Evolutionary conservation across 1,140 invertebrate species (phyloP).

Genomic region (Globodera rostochiensis): DNA sequence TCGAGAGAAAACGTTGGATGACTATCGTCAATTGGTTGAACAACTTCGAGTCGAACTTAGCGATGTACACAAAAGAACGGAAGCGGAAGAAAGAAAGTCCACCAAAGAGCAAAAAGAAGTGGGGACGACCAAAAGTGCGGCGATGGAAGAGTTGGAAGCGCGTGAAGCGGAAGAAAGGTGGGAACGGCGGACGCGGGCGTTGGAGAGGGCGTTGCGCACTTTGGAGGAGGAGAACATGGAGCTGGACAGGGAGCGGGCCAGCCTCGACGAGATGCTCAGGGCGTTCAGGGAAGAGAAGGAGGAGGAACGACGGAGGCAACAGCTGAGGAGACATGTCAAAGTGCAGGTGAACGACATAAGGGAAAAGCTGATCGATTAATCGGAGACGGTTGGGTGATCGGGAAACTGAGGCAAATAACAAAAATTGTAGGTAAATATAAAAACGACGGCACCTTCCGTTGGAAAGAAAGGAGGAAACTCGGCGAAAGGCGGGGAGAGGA

Average conservation of each 20-base stretch:
- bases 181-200: conserved; percentile 18
- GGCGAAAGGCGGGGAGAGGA: background rate
- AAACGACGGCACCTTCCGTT: too few species aligned
- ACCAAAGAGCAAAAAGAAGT: background rate
- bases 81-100: background rate
- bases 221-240: background rate
- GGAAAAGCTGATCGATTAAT: background rate
- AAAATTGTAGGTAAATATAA: too few species aligned
- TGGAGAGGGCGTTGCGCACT: conserved; percentile 12
- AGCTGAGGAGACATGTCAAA: background rate
- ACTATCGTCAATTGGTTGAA: conserved; percentile 27
- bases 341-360: background rate
- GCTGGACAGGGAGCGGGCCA: background rate
- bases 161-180: conserved; percentile 10
- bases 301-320: background rate
- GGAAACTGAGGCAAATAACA: too few species aligned
- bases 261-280: background rate
- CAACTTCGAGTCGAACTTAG: conserved; percentile 21
- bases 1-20: conserved; percentile 21
- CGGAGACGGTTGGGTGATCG: too few species aligned
- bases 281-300: background rate
- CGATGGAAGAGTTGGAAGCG: background rate
- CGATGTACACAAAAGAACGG: background rate
- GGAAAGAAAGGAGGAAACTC: conserved; percentile 7
- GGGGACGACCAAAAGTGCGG: background rate